Evolutionary conservation across 2,888 invertebrate species (phyloP).

Genomic region (Caradrina kadenii): DNA sequence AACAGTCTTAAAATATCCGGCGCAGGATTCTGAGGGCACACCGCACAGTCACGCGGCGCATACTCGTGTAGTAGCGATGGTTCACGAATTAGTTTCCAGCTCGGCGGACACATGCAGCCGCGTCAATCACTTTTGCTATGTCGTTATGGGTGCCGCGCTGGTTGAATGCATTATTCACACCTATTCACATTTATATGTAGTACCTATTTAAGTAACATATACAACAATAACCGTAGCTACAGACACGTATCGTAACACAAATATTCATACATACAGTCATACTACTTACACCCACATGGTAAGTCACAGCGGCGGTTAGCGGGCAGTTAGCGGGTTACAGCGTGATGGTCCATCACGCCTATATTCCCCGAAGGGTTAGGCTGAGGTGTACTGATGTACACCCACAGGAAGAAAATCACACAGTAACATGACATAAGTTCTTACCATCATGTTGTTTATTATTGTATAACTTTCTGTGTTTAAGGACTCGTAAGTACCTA

Average conservation of each 20-base stretch:
- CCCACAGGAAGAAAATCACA: no score
- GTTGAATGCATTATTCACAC: constrained; percentile 20
- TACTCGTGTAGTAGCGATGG: constrained; percentile 8
- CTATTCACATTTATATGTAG: constrained; percentile 7
- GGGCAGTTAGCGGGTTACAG: no score
- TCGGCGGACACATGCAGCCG: constrained; percentile 24
- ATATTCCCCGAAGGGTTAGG: no score
- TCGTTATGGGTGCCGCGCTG: constrained; percentile 7
- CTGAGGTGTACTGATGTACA: no score
- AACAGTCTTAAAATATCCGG: not conserved
- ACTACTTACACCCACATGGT: no score
- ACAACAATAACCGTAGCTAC: constrained; percentile 1
- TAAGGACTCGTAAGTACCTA: no score
- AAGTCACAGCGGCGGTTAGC: no score
- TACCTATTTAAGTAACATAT: constrained; percentile 4
- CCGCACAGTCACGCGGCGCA: not conserved
- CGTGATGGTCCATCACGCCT: no score
- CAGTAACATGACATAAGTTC: no score
- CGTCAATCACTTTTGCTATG: constrained; percentile 46
- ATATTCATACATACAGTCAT: constrained; percentile 15
- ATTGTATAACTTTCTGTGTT: no score
- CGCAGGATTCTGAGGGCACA: not conserved
- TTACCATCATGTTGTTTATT: no score
- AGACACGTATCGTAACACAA: constrained; percentile 19
- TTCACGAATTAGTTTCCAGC: constrained; percentile 51